Conservation (phyloP, 2,797 vertebrate species). For the Schizopygopsis malacanthus region DNA sequence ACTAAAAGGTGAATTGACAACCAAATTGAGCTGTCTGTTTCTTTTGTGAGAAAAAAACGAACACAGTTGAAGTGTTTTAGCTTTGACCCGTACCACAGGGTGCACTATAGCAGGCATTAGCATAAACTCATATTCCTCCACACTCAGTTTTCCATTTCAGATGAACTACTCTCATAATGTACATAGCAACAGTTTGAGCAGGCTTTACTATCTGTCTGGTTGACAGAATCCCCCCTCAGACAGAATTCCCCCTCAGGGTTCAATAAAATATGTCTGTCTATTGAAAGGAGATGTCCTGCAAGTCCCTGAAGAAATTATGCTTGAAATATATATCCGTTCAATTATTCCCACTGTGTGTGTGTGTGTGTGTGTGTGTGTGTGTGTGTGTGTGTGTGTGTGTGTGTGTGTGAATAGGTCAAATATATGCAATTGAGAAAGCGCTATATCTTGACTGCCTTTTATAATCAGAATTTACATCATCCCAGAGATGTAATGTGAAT, state of each 20-base stretch:
- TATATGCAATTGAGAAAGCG: constrained; percentile 52
- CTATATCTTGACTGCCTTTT: constrained; percentile 42
- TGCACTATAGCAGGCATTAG: not conserved
- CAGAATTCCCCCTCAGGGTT: constrained; percentile 7
- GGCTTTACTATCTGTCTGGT: not conserved
- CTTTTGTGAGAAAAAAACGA: not conserved
- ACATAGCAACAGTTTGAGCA: not conserved
- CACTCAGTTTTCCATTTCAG: not conserved
- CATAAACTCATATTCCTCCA: not conserved
- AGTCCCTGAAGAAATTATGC: constrained; percentile 11
- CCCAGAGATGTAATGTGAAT: not conserved
- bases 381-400: not conserved
- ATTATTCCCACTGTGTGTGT: constrained; percentile 2
- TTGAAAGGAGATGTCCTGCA: constrained; percentile 1
- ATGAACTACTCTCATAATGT: not conserved
- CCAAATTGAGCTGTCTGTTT: not conserved
- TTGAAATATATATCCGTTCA: constrained; percentile 17
- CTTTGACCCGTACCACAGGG: not conserved
- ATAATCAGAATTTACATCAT: constrained; percentile 27
- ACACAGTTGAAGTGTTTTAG: not conserved
- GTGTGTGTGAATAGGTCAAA: not conserved
- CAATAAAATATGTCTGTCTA: not conserved
- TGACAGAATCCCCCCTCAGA: constrained; percentile 10
- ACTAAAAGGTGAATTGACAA: not conserved
- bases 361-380: not conserved